These are phyloP conservation scores for Platycercus adscitus DNA, from an alignment of 2,113 vertebrate species.

Conservation along the genomic window DNA sequence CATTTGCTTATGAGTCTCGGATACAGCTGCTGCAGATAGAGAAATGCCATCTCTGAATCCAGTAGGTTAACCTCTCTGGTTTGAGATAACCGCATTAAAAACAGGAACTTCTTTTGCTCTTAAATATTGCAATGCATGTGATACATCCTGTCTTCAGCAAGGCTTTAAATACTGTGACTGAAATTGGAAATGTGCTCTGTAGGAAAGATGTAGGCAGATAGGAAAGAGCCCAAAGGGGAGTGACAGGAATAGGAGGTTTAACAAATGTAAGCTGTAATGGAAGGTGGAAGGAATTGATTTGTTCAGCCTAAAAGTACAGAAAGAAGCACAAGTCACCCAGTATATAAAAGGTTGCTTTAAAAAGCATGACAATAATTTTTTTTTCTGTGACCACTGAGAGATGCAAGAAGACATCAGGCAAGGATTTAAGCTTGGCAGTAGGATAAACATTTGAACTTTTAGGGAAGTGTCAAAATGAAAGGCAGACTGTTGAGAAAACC, in stretches of 20 bases:
- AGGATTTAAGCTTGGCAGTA: not conserved
- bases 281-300: conserved; percentile 39
- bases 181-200: not conserved
- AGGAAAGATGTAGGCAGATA: not conserved
- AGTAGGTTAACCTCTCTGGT: not conserved
- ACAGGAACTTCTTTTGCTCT: not conserved
- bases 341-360: not conserved
- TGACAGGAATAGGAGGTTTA: not conserved
- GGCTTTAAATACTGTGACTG: not conserved
- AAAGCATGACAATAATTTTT: not conserved
- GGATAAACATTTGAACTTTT: not conserved
- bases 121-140: not conserved
- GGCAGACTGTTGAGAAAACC: not conserved
- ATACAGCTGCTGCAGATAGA: not conserved
- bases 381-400: not conserved
- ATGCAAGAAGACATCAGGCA: not conserved
- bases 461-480: not conserved
- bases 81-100: not conserved
- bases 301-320: conserved; percentile 30
- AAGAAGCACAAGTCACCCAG: fast-evolving
- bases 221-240: conserved; percentile 6
- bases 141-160: not conserved
- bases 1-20: not conserved
- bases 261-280: not conserved
- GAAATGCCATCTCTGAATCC: not conserved